phyloP scores from a whole-genome alignment of 2,113 vertebrate species.

The Meriones unguiculatus region DNA sequence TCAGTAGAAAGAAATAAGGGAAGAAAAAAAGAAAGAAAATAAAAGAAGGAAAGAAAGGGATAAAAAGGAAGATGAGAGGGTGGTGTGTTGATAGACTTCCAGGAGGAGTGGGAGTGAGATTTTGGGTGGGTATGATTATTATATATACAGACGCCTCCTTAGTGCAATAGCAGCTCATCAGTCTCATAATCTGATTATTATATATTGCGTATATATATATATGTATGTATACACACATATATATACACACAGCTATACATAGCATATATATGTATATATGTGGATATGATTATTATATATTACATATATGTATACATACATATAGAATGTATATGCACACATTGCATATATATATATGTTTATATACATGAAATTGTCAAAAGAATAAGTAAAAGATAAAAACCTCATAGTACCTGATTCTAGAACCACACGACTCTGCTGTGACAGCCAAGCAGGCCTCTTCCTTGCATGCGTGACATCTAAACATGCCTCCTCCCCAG shows the following conservation, averaged over 20 bases:
- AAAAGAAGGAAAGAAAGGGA: neutral
- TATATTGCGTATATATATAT: neutral
- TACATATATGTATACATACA: too few relatives aligned
- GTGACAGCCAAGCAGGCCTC: neutral
- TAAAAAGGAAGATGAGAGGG: neutral
- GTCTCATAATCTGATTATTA: neutral
- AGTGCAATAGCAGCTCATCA: too few relatives aligned
- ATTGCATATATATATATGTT: neutral
- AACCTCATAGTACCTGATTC: neutral
- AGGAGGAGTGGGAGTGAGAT: neutral
- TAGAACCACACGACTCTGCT: neutral
- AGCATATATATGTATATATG: neutral
- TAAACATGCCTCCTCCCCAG: neutral
- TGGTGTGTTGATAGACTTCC: neutral
- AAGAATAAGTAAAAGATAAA: neutral
- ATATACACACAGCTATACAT: too few relatives aligned
- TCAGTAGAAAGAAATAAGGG: neutral
- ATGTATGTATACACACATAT: neutral
- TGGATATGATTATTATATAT: too few relatives aligned
- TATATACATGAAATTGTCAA: neutral
- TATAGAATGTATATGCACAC: too few relatives aligned
- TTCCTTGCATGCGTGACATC: neutral
- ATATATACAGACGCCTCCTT: neutral
- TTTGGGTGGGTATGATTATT: too few relatives aligned
- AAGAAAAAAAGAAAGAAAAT: accelerated